These are phyloP conservation scores for Pseudoatta argentina DNA, from an alignment of 1,140 invertebrate genomes.

Conservation along the genomic window DNA sequence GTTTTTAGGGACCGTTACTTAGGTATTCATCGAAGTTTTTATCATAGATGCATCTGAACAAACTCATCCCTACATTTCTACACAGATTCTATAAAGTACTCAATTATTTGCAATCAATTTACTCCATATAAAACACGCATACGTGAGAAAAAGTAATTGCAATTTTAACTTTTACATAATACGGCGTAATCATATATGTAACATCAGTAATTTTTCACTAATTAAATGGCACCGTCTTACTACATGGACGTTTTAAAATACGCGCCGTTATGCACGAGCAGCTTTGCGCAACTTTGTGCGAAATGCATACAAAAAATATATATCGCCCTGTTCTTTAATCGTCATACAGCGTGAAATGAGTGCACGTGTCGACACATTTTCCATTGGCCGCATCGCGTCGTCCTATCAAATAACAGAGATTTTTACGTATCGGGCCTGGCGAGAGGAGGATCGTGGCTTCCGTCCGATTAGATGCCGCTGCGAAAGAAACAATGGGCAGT, in stretches of 20 bases:
- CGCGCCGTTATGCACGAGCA: not conserved
- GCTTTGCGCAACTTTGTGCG: not conserved
- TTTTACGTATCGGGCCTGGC: conserved; percentile 14
- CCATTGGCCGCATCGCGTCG: not conserved
- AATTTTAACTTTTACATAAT: not conserved
- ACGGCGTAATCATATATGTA: not conserved
- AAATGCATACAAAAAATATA: not conserved
- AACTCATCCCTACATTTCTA: not conserved
- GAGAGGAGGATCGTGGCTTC: conserved; percentile 51
- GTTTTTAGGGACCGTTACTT: conserved; percentile 22
- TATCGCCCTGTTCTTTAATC: conserved; percentile 27
- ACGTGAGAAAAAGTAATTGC: not conserved
- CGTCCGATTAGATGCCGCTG: conserved; percentile 46
- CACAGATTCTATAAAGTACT: not conserved
- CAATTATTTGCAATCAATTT: conserved; percentile 7
- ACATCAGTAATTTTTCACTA: not conserved
- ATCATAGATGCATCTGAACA: not conserved
- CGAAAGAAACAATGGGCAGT: conserved; percentile 71
- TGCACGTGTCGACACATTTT: conserved; percentile 51
- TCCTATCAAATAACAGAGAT: conserved; percentile 1
- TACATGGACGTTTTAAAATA: not conserved
- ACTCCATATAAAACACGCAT: not conserved
- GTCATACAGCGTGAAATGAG: conserved; percentile 9
- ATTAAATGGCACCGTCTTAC: not conserved
- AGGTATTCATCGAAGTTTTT: conserved; percentile 5